Conservation (phyloP, 2,888 invertebrate genomes). For the Dryobota labecula region DNA sequence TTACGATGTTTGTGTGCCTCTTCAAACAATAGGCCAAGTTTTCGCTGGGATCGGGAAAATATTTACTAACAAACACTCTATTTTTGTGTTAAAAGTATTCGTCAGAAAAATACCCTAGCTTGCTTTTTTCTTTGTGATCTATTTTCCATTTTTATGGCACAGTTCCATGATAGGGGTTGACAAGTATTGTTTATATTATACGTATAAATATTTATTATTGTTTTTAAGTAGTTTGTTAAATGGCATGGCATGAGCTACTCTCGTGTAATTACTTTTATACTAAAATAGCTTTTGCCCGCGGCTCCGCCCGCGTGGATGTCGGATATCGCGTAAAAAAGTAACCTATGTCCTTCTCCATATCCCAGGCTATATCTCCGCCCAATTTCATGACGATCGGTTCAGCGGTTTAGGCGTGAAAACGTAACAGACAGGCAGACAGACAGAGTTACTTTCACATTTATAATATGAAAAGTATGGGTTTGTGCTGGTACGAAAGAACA, state of each 20-base stretch:
- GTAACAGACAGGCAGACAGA: too few relatives aligned
- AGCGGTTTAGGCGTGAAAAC: too few relatives aligned
- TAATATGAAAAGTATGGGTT: too few relatives aligned
- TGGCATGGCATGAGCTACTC: not conserved
- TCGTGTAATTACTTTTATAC: not conserved
- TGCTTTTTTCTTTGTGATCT: not conserved
- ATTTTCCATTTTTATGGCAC: not conserved
- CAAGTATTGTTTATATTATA: not conserved
- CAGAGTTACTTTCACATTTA: too few relatives aligned
- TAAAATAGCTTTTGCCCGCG: too few relatives aligned
- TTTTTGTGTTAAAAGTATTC: conserved; percentile 43
- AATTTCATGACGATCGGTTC: too few relatives aligned
- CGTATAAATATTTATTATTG: not conserved
- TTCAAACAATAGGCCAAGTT: conserved; percentile 77
- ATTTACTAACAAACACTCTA: conserved; percentile 67
- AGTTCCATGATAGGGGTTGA: not conserved
- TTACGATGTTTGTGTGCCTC: conserved; percentile 82
- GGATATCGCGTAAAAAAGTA: too few relatives aligned
- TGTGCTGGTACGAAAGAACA: not conserved
- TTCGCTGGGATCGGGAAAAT: conserved; percentile 61
- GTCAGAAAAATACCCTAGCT: not conserved
- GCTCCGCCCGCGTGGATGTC: too few relatives aligned
- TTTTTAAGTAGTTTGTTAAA: not conserved
- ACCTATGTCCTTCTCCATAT: too few relatives aligned
- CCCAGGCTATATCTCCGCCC: too few relatives aligned